A percentile compares a stretch with the other conserved stretches of the same genome.
Conservation (phyloP, 2,888 invertebrate genomes). For the Lucinisca nassula region DNA sequence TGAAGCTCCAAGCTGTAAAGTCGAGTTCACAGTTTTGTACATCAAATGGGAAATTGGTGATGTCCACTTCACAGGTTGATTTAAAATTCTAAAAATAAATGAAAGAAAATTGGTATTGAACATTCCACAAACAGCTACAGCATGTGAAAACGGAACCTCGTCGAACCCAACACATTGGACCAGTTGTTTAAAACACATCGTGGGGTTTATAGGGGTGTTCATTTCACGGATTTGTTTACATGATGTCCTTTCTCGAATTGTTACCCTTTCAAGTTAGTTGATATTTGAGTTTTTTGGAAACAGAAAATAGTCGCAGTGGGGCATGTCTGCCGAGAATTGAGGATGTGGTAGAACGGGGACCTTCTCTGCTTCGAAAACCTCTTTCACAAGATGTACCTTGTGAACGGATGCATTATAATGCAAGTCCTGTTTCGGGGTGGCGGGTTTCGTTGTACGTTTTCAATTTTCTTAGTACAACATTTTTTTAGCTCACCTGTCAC, state of each 20-base stretch:
- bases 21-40: background rate
- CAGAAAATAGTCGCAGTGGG: slow-evolving; percentile 39
- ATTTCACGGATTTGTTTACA: no score
- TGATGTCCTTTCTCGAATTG: background rate
- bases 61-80: slow-evolving; percentile 4
- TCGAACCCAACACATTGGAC: no score
- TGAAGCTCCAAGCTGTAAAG: slow-evolving; percentile 21
- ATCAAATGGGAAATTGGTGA: slow-evolving; percentile 20
- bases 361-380: slow-evolving; percentile 24
- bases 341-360: slow-evolving; percentile 36
- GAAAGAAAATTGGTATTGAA: no score
- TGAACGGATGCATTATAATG: slow-evolving; percentile 47
- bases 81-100: background rate
- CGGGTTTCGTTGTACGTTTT: slow-evolving; percentile 13
- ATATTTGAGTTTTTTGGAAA: slow-evolving; percentile 27
- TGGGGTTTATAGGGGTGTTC: no score
- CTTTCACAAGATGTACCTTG: slow-evolving; percentile 40
- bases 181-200: no score
- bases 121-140: no score
- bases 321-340: slow-evolving; percentile 32
- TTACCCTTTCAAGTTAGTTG: slow-evolving; percentile 18
- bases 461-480: slow-evolving; percentile 17
- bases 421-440: slow-evolving; percentile 15
- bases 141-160: no score
- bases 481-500: no score